Evolutionary conservation across 2,797 vertebrate genomes (phyloP).

Genomic region (Myotis pilosus): DNA sequence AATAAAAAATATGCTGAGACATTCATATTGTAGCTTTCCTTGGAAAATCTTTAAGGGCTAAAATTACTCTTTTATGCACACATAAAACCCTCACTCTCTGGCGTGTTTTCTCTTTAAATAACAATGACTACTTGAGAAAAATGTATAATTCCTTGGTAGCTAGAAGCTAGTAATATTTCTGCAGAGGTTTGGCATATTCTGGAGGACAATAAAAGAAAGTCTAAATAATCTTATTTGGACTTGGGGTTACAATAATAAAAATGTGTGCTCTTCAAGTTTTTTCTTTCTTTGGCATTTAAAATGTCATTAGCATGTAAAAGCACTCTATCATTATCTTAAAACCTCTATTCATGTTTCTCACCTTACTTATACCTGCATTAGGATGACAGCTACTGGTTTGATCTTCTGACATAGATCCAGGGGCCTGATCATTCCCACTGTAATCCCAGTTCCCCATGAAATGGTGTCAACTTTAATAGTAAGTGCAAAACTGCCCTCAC

Average conservation of each 20-base stretch:
- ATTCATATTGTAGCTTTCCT: conserved; percentile 28
- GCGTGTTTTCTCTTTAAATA: conserved; percentile 33
- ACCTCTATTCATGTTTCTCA: background rate
- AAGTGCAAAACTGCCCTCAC: background rate
- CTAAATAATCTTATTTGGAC: conserved; percentile 17
- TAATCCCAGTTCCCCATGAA: background rate
- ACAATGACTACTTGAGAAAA: background rate
- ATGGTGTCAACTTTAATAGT: background rate
- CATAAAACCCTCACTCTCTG: background rate
- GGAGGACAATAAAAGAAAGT: conserved; percentile 1
- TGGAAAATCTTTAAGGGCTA: conserved; percentile 22
- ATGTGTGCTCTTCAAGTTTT: background rate
- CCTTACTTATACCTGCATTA: background rate
- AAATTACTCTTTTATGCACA: conserved; percentile 39
- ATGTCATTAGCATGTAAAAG: background rate
- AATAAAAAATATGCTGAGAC: conserved; percentile 45
- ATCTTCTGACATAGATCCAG: background rate
- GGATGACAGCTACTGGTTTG: background rate
- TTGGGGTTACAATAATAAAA: conserved; percentile 24
- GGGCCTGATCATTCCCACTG: background rate
- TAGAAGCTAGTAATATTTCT: conserved; percentile 59
- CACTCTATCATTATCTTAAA: background rate
- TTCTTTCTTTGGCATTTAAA: background rate
- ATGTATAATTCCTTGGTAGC: background rate
- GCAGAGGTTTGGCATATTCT: conserved; percentile 55